Conservation (phyloP, 2,113 vertebrate species). For the Xiphorhynchus elegans region DNA sequence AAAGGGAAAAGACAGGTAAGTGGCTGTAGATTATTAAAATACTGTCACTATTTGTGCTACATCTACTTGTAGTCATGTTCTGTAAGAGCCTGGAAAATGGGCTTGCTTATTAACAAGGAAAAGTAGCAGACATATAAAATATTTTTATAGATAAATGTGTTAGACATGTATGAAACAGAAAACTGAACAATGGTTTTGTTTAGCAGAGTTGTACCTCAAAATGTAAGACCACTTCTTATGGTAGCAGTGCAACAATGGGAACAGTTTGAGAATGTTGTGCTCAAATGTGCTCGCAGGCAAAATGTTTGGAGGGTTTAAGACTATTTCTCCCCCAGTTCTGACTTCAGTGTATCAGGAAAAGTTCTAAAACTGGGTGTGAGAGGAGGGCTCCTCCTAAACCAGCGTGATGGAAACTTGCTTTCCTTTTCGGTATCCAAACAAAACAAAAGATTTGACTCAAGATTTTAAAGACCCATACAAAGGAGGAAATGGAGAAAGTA, state of each 20-base stretch:
- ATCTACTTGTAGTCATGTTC: not conserved
- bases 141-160: not conserved
- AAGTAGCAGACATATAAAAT: not conserved
- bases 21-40: not conserved
- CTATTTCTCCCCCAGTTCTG: not conserved
- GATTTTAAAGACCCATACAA: constrained; percentile 30
- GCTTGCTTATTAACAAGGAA: not conserved
- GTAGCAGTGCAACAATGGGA: not conserved
- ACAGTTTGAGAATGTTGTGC: not conserved
- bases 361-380: not conserved
- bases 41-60: not conserved
- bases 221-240: not conserved
- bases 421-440: constrained; percentile 22
- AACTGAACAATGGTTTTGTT: not conserved
- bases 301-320: not conserved
- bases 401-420: constrained; percentile 15
- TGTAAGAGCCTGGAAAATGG: not conserved
- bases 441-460: constrained; percentile 45
- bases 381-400: constrained; percentile 11
- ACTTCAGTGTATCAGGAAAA: not conserved
- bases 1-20: not conserved
- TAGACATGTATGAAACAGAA: not conserved
- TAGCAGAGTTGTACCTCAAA: not conserved
- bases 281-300: not conserved
- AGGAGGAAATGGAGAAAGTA: constrained; percentile 46